Percentiles rank a stretch among this genome's conserved stretches.
These are phyloP conservation scores for human DNA, from an alignment of 2,113 vertebrate species.

Conservation along the genomic window GRCh38 chr13:71743501-71744000, in stretches of 20 bases:
- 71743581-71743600: background rate
- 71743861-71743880: background rate
- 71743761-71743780: background rate
- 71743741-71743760: background rate
- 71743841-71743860: background rate
- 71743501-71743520: background rate
- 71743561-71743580: background rate
- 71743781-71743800: background rate
- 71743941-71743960: constrained; percentile 29
- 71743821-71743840: background rate
- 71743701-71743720: background rate
- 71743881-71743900: background rate
- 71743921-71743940: background rate
- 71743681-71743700: background rate
- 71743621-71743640: background rate
- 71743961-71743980: background rate
- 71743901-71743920: constrained; percentile 22
- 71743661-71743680: background rate
- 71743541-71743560: background rate
- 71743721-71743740: background rate
- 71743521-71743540: background rate
- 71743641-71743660: background rate
- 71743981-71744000: background rate
- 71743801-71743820: background rate
- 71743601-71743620: background rate